Base-by-base conservation (phyloP, 2,888 invertebrate species). In the Drepana falcataria region DNA sequence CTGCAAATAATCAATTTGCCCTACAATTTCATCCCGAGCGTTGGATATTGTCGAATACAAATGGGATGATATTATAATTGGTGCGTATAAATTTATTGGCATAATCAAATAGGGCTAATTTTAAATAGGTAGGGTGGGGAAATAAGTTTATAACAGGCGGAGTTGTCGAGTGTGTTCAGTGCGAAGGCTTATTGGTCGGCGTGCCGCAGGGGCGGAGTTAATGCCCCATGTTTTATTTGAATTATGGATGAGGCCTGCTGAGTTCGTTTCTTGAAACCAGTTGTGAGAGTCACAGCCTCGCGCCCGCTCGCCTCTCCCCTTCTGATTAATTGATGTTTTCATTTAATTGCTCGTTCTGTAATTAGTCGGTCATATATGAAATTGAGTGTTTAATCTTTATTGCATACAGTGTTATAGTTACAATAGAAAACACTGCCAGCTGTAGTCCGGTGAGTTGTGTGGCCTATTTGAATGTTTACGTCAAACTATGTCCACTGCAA, bases 291-390 rank as follows among this genome's bases (percentile, higher is more conserved):
- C 77, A 75, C 86, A 84, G 83, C 85, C 81, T 83, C 85, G 83
- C 81, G 82, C 84, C 83, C 84, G 85, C 87, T 85, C 83, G 87
- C 86, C 80, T 85, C 85, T 85, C 83, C 81, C 81, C 80, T 83
- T 84, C 77, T 87, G 87, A 89, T 89, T 91, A 89, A 90, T 90
- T 87, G 86, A 89, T 85, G 85, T 87, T 87, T 87, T 87, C 81
- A 87, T 88, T 89, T 87, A 85, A 87, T 87, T 81, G 82, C 83
- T 81, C 82, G 83, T 85, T 79, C 79, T 79, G 77, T 89, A 87
- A 88, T 87, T 87, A 84, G 79, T 74, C 72, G 74, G 75, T 74
- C 79, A 81, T 81, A 80, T 83, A 74, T 78, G 73, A 81, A 82
- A 85, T 84, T 82, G 79, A 81, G 87, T 85, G 86, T 77, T 79